These are phyloP conservation scores for Sebastes itinus DNA, from an alignment of 2,797 vertebrate genomes.

Conservation along the genomic window DNA sequence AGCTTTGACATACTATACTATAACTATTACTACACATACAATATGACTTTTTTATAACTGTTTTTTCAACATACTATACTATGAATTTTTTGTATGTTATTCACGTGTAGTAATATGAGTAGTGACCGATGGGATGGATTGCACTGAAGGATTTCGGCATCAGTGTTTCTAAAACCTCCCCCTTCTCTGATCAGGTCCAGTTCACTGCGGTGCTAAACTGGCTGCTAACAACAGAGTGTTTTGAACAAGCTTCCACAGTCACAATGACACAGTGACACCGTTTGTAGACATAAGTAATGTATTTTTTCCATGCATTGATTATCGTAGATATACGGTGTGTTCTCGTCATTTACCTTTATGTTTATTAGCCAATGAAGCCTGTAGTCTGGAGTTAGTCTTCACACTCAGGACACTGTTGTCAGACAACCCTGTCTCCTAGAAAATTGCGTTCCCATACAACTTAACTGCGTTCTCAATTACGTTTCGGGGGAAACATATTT, in stretches of 20 bases:
- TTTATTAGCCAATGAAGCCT: background rate
- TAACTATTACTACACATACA: accelerated
- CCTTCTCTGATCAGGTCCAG: background rate
- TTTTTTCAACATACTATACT: too few relatives aligned
- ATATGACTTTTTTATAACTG: too few relatives aligned
- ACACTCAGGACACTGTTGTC: background rate
- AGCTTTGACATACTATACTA: background rate
- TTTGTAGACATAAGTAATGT: background rate
- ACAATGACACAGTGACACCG: background rate
- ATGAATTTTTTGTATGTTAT: background rate
- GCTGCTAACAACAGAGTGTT: background rate
- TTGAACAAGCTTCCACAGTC: background rate
- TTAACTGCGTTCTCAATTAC: too few relatives aligned
- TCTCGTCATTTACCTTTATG: background rate
- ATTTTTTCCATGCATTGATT: background rate
- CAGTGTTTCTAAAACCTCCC: background rate
- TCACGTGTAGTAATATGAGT: conserved; percentile 18
- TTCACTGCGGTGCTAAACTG: background rate
- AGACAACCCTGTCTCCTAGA: too few relatives aligned
- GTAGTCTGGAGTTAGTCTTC: background rate
- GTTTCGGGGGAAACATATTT: too few relatives aligned
- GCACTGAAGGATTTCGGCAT: background rate
- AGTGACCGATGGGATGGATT: conserved; percentile 20
- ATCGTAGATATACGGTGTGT: background rate
- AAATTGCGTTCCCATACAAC: accelerated